These are phyloP conservation scores for Apteryx mantelli DNA, from an alignment of 2,113 vertebrate species.

Conservation along the genomic window DNA sequence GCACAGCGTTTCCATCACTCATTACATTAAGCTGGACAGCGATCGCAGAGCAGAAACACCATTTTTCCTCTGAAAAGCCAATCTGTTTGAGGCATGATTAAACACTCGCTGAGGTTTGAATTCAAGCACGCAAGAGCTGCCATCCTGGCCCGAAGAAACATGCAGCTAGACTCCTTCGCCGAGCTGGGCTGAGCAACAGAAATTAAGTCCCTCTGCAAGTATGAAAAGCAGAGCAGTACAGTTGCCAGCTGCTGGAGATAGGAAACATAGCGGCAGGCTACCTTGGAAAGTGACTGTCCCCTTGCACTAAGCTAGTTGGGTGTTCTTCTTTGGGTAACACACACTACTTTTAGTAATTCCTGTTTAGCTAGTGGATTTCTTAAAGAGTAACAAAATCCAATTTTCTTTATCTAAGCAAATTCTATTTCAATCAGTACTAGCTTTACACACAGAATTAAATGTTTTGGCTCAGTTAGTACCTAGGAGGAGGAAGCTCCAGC, in stretches of 20 bases:
- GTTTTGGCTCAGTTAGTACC: slow-evolving; percentile 10
- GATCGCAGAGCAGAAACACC: neutral
- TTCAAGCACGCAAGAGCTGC: neutral
- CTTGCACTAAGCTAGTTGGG: neutral
- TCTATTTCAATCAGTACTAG: neutral
- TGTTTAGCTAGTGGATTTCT: neutral
- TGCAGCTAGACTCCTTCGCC: neutral
- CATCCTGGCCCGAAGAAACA: neutral
- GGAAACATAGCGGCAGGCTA: neutral
- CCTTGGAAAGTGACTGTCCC: neutral
- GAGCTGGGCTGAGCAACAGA: neutral
- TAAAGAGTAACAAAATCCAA: neutral
- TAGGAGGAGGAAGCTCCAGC: neutral
- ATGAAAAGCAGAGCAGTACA: neutral
- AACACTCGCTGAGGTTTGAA: neutral
- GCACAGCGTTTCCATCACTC: neutral
- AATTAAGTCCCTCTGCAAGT: neutral
- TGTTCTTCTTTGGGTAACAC: neutral
- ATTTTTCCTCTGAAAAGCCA: neutral
- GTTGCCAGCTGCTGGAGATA: neutral
- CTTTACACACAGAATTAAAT: neutral
- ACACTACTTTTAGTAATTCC: neutral
- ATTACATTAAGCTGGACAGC: neutral
- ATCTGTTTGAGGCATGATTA: neutral
- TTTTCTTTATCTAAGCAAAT: slow-evolving; percentile 9